Evolutionary conservation across 2,888 invertebrate species (phyloP).

Genomic region (Caenorhabditis japonica): DNA sequence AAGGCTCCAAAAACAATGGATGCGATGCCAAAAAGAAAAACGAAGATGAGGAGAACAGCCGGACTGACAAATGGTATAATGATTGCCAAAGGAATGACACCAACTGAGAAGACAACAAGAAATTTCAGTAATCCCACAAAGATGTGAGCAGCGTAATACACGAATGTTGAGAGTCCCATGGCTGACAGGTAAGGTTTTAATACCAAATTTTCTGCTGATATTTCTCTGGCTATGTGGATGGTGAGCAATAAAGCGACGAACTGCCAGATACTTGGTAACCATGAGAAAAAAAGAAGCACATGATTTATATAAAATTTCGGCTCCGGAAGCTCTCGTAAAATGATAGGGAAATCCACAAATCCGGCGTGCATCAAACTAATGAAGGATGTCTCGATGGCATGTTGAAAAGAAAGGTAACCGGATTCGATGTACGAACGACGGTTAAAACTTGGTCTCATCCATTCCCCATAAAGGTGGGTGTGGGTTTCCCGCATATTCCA

Average conservation of each 20-base stretch:
- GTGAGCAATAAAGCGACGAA: conserved; percentile 65
- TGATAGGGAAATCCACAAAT: conserved; percentile 12
- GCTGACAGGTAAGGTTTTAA: conserved; percentile 72
- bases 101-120: conserved; percentile 60
- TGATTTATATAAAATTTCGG: conserved; percentile 42
- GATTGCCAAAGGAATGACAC: conserved; percentile 54
- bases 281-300: conserved; percentile 43
- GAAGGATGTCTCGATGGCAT: conserved; percentile 60
- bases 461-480: conserved; percentile 25
- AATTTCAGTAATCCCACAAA: conserved; percentile 68
- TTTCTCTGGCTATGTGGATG: conserved; percentile 69
- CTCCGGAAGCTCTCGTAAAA: conserved; percentile 52
- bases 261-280: conserved; percentile 64
- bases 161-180: conserved; percentile 71
- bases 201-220: conserved; percentile 71
- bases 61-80: conserved; percentile 55
- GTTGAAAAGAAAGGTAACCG: conserved; percentile 68
- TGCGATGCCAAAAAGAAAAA: conserved; percentile 60
- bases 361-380: neutral
- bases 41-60: conserved; percentile 46
- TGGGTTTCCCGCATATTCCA: conserved; percentile 37
- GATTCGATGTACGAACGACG: conserved; percentile 69
- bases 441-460: conserved; percentile 52
- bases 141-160: conserved; percentile 72
- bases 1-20: conserved; percentile 58